Evolutionary conservation across 2,797 vertebrate genomes (phyloP).

Genomic region (Discoglossus pictus): DNA sequence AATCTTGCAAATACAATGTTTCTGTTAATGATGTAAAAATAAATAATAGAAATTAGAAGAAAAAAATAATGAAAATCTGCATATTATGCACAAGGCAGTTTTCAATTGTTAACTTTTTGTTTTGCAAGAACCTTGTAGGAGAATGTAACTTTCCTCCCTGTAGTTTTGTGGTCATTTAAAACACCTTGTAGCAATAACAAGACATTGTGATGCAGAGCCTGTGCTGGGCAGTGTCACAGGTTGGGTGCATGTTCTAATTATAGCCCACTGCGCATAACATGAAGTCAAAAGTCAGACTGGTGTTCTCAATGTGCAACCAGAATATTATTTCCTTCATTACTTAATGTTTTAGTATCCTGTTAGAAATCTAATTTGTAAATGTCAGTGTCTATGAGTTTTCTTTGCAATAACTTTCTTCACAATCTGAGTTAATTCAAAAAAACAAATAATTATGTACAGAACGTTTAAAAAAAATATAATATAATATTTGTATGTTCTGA

Average conservation of each 20-base stretch:
- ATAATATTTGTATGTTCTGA: no score
- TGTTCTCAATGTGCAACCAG: constrained; percentile 25
- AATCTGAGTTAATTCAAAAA: no score
- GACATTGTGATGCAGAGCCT: constrained; percentile 30
- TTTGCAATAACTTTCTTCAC: not conserved
- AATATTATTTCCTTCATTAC: constrained; percentile 37
- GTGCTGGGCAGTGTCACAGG: constrained; percentile 36
- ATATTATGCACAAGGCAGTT: no score
- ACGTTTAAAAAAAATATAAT: no score
- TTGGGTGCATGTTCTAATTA: constrained; percentile 36
- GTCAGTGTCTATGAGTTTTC: constrained; percentile 13
- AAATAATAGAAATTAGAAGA: no score
- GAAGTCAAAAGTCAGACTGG: constrained; percentile 41
- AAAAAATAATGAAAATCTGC: no score
- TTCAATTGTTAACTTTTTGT: no score
- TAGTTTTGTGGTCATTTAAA: not conserved
- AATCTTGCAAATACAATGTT: no score
- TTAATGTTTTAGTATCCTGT: constrained; percentile 5
- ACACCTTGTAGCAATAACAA: constrained; percentile 4
- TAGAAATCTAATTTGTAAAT: constrained; percentile 26
- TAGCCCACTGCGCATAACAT: constrained; percentile 19
- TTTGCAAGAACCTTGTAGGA: no score
- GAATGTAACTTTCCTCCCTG: not conserved
- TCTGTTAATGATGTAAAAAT: no score
- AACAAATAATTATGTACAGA: no score